A percentile compares a stretch with the other conserved stretches of the same genome.
These are phyloP conservation scores for Tolmerus cingulatus DNA, from an alignment of 2,888 invertebrate species.

Conservation along the genomic window DNA sequence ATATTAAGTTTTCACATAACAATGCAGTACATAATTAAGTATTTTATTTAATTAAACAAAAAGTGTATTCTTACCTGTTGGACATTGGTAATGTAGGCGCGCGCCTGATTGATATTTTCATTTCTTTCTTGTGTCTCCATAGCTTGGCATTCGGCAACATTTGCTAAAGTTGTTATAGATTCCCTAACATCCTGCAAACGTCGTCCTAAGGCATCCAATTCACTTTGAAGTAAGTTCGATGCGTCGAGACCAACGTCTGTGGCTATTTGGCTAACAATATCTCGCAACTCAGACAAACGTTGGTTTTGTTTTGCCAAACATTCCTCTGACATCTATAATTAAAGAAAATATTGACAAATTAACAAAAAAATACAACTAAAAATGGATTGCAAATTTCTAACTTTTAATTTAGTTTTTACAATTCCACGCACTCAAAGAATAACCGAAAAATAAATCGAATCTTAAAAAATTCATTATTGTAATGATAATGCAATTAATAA, in stretches of 20 bases:
- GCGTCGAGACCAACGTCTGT: constrained; percentile 78
- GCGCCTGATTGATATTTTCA: constrained; percentile 68
- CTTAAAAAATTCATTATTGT: too few relatives aligned
- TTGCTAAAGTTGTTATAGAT: constrained; percentile 76
- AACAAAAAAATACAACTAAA: too few relatives aligned
- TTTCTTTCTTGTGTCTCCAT: constrained; percentile 66
- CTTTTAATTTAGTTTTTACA: too few relatives aligned
- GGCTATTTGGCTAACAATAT: constrained; percentile 80
- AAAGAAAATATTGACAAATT: background rate
- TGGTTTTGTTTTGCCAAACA: constrained; percentile 76
- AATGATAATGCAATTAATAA: too few relatives aligned
- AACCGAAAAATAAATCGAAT: too few relatives aligned
- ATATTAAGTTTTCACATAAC: background rate
- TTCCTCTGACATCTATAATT: constrained; percentile 75
- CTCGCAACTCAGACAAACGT: constrained; percentile 73
- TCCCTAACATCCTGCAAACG: constrained; percentile 79
- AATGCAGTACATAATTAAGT: background rate
- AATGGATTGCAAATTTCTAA: background rate
- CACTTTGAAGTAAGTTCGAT: constrained; percentile 75
- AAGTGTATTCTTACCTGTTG: constrained; percentile 73
- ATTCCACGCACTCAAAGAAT: too few relatives aligned
- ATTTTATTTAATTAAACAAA: background rate
- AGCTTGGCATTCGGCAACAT: constrained; percentile 78
- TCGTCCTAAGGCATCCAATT: constrained; percentile 78
- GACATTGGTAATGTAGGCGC: constrained; percentile 73